phyloP scores from a whole-genome alignment of 2,888 invertebrate species.

The Drosophila pullipes region DNA sequence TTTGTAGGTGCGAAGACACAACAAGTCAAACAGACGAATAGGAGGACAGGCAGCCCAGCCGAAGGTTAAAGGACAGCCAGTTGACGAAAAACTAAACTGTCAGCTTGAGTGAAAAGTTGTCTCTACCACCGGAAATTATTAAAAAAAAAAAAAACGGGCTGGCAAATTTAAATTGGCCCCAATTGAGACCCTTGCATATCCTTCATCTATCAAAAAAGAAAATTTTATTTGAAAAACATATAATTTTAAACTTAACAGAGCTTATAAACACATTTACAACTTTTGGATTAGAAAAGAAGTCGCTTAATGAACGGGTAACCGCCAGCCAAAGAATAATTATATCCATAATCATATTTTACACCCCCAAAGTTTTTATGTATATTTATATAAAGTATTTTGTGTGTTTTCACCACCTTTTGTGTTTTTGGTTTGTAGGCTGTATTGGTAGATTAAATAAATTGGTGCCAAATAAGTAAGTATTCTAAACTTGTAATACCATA shows the following conservation, averaged over 20 bases:
- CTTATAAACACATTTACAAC: slow-evolving; percentile 1
- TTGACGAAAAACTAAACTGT: slow-evolving; percentile 41
- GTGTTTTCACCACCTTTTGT: neutral
- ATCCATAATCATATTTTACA: neutral
- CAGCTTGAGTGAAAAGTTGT: slow-evolving; percentile 37
- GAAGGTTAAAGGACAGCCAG: slow-evolving; percentile 25
- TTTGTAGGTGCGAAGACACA: slow-evolving; percentile 22
- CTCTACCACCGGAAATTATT: slow-evolving; percentile 16
- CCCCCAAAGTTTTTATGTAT: too few species aligned
- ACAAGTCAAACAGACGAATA: neutral
- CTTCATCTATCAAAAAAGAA: neutral
- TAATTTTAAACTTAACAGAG: too few species aligned
- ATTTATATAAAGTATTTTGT: neutral
- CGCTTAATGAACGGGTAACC: neutral
- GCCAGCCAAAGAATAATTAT: neutral
- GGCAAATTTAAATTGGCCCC: slow-evolving; percentile 4
- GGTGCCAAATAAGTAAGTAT: neutral
- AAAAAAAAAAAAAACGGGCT: neutral
- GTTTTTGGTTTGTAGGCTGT: neutral
- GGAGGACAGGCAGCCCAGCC: slow-evolving; percentile 2
- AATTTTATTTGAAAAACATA: neutral
- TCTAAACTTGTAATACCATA: neutral
- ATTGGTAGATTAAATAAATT: neutral
- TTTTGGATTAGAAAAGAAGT: neutral
- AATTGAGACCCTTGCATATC: neutral